Percentiles rank a stretch among this genome's conserved stretches.
Evolutionary conservation across 2,797 vertebrate genomes (phyloP).

Genomic region (Pantherophis alleghaniensis): DNA sequence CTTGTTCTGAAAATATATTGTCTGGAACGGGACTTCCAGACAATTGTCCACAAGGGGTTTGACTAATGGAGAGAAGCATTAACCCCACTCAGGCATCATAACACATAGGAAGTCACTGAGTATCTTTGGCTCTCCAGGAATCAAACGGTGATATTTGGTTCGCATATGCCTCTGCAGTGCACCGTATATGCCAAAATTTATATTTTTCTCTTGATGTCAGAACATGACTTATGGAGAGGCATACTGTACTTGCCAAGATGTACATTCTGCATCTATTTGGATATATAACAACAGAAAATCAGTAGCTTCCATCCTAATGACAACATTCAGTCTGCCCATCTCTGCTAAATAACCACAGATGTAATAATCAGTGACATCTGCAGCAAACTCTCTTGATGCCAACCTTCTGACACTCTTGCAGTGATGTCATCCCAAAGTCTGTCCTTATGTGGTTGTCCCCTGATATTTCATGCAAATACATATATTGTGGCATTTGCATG

Average conservation of each 20-base stretch:
- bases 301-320: background rate
- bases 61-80: background rate
- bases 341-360: background rate
- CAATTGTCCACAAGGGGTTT: background rate
- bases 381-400: background rate
- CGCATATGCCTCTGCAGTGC: background rate
- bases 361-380: background rate
- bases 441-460: background rate
- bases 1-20: background rate
- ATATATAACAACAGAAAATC: background rate
- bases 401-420: background rate
- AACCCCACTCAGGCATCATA: background rate
- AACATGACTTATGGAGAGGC: background rate
- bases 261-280: background rate
- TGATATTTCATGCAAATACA: background rate
- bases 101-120: background rate
- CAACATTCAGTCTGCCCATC: background rate
- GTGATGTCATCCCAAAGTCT: background rate
- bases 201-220: background rate
- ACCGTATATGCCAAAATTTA: background rate
- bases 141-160: background rate
- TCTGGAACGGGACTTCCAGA: background rate
- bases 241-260: background rate
- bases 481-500: background rate
- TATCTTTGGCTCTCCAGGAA: background rate